Percentiles rank a stretch among this genome's conserved stretches.
These are phyloP conservation scores for Drosophila sturtevanti DNA, from an alignment of 1,140 invertebrate genomes.

Conservation along the genomic window DNA sequence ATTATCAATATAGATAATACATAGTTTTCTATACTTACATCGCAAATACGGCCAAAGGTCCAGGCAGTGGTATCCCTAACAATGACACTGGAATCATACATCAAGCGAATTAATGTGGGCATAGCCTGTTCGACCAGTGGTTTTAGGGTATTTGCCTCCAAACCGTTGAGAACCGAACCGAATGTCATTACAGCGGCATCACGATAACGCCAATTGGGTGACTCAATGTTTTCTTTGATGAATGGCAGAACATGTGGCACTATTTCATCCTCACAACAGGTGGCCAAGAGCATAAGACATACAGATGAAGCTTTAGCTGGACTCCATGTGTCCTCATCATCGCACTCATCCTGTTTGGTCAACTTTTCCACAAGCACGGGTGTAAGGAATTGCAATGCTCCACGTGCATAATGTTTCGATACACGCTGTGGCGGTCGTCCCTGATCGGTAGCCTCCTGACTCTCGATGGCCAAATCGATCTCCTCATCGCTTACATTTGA, in stretches of 20 bases:
- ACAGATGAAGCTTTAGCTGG: constrained; percentile 99
- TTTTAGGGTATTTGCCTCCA: constrained; percentile 93
- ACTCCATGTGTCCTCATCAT: constrained; percentile 99
- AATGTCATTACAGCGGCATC: constrained; percentile 99
- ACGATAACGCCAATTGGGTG: constrained; percentile 95
- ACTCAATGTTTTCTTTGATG: constrained; percentile 97
- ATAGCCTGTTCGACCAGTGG: constrained; percentile 98
- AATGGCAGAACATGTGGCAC: constrained; percentile 98
- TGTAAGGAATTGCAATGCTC: constrained; percentile 96
- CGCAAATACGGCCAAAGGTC: constrained; percentile 98
- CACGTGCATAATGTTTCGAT: constrained; percentile 96
- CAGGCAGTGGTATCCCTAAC: constrained; percentile 99
- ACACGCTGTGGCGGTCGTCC: constrained; percentile 95
- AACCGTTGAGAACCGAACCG: constrained; percentile 97
- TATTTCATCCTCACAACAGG: constrained; percentile 98
- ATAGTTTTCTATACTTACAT: constrained; percentile 83
- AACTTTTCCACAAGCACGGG: constrained; percentile 97
- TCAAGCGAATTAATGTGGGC: constrained; percentile 95
- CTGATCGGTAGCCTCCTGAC: constrained; percentile 95
- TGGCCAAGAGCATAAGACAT: constrained; percentile 98
- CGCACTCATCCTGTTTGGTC: constrained; percentile 96
- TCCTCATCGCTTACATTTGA: constrained; percentile 99
- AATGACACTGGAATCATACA: constrained; percentile 96
- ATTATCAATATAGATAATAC: neutral
- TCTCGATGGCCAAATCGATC: constrained; percentile 97